A percentile compares a stretch with the other conserved stretches of the same genome.
Evolutionary conservation across 2,888 invertebrate genomes (phyloP).

Genomic region (Scaptomyza tumidula): DNA sequence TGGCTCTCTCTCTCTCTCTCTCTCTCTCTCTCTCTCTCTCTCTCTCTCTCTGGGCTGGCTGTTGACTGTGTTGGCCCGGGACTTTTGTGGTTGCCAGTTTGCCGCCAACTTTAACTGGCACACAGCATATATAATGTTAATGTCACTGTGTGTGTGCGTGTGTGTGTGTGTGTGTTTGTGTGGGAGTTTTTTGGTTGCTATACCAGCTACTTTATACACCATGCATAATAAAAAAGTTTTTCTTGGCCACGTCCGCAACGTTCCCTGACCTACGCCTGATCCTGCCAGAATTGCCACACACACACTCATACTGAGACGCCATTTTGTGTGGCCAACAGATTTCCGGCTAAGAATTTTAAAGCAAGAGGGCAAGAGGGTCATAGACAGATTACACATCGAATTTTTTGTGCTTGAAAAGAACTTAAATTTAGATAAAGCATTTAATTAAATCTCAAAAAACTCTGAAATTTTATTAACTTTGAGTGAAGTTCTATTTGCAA

Average conservation of each 20-base stretch:
- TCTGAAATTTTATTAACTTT: too few species aligned
- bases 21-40: too few species aligned
- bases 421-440: too few species aligned
- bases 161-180: conserved; percentile 10
- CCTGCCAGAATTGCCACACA: conserved; percentile 10
- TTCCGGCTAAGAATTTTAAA: conserved; percentile 48
- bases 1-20: too few species aligned
- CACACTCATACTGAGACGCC: conserved; percentile 14
- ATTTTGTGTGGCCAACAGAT: conserved; percentile 50
- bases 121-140: conserved; percentile 16
- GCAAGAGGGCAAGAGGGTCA: not conserved
- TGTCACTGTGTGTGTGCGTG: not conserved
- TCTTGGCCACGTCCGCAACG: too few species aligned
- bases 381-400: too few species aligned
- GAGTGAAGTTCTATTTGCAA: too few species aligned
- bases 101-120: conserved; percentile 49
- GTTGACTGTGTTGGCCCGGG: conserved; percentile 18
- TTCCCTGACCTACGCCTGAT: conserved; percentile 34
- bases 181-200: conserved; percentile 22
- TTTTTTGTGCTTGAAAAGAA: too few species aligned
- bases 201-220: conserved; percentile 11
- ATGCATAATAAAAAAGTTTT: conserved; percentile 8
- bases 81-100: conserved; percentile 30
- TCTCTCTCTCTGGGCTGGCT: not conserved
- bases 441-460: too few species aligned